Base-by-base conservation (phyloP, 1,140 invertebrate genomes). In the Cotesia typhae region DNA sequence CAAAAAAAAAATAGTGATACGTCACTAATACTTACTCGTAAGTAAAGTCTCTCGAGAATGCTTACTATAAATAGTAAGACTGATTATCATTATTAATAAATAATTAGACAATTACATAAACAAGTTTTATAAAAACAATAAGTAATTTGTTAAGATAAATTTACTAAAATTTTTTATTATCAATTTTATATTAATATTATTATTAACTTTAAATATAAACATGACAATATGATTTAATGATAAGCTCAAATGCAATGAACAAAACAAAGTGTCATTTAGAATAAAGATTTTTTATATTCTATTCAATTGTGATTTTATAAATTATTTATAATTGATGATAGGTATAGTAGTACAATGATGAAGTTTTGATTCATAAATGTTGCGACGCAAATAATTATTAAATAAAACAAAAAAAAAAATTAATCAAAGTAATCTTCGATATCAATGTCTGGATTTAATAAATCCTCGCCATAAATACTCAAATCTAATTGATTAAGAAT, bases 401-500 rank as follows among this genome's bases (percentile, higher is more conserved):
- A 28, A 28, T 20, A 20, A 66, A 64, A 51, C 10, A 38, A 67
- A 38, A 28, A 14, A 14, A 14, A 5, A 60, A 37, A 12, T 89
- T 87, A 99, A 91, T 99, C 98, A 92, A 99, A 99, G 88, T 98
- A 99, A 89, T 99, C 98, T 85, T 99, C 97, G 81, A 99, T 96
- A 86, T 99, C 97, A 81, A 99, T 94, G 86, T 95, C 89, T 17
- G 97, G 96, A 89, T 99, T 94, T 4, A 99, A 89, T 74, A 99
- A 91, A 85, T 98, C 92, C 85, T 98, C 95, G 60, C 95, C 96
- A 88, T 94, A 95, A 20, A 90, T 88, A 75, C 92, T 93, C 51
- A 99, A 86, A 88, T 99, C 96, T 67, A 98, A 89, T 83, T 97
- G 93, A 89, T 99, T 97, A 12, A 99, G 88, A 81, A 99, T 99